Evolutionary conservation across 2,888 invertebrate species (phyloP), one percentile per base, ranked within the genome.

Genomic region (Aphidoletes aphidimyza): DNA sequence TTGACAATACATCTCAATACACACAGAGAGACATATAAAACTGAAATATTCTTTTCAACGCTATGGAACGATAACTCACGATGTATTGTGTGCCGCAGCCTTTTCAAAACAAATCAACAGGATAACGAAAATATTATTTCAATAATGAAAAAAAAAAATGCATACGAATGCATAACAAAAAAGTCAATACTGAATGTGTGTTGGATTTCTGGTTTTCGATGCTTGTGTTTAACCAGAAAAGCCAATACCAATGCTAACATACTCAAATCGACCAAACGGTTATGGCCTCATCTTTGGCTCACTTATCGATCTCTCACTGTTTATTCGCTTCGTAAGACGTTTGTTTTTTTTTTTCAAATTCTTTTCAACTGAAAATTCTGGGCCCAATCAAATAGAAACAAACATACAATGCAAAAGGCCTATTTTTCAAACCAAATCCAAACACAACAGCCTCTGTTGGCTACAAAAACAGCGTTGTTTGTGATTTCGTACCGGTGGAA

Each of bases 61-160:
- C n/a, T n/a, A n/a, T n/a, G n/a, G n/a, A n/a, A n/a, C n/a, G n/a
- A 30, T 30, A 54, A 69, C 69, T 69, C 69, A 69, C 69, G 69
- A 17, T n/a, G n/a, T 30, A 69, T 69, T 69, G 69, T 69, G n/a
- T 69, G 30, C 30, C 9, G 30, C 26, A 69, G 30, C 34, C 69
- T 69, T 69, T 69, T 69, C 69, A 69, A 69, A 69, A 69, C 69
- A 69, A 69, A 69, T 69, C 69, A 69, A 69, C 69, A 69, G 69
- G 69, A 69, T 69, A 69, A 69, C 69, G 69, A 69, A 69, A 69
- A 69, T 69, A 69, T 69, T 69, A 69, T 69, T 69, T 69, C 69
- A 69, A 69, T 69, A 69, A 47, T 47, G 2, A 47, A 39, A 39
- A 39, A 39, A 39, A 39, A 39, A 54, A 69, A 69, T 69, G 69